Percentiles rank a stretch among this genome's conserved stretches.
phyloP scores from a whole-genome alignment of 1,140 invertebrate species.

The Conopomorpha cramerella region DNA sequence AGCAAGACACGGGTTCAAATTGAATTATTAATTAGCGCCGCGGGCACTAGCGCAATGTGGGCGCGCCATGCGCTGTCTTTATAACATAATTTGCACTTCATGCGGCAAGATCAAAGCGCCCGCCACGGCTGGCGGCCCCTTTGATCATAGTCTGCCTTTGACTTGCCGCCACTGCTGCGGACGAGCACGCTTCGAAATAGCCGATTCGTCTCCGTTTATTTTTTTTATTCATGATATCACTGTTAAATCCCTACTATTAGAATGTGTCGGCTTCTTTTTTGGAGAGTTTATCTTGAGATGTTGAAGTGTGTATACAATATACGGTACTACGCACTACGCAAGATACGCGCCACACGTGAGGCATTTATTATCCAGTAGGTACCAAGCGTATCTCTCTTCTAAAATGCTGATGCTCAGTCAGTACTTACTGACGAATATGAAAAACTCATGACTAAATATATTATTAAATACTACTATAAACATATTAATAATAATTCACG shows the following conservation, averaged over 20 bases:
- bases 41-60: conserved; percentile 20
- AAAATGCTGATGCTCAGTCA: too few relatives aligned
- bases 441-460: too few relatives aligned
- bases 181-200: conserved; percentile 45
- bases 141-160: conserved; percentile 52
- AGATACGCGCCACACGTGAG: neutral
- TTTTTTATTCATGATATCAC: conserved; percentile 22
- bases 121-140: conserved; percentile 42
- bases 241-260: neutral
- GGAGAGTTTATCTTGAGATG: neutral
- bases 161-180: conserved; percentile 37
- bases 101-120: conserved; percentile 49
- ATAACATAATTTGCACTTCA: conserved; percentile 60
- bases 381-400: too few relatives aligned
- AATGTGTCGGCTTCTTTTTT: neutral
- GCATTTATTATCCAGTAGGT: too few relatives aligned
- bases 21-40: conserved; percentile 53
- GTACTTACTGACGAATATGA: too few relatives aligned
- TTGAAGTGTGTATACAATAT: neutral
- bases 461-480: too few relatives aligned
- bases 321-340: neutral
- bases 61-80: conserved; percentile 54
- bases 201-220: conserved; percentile 46
- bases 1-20: too few relatives aligned
- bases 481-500: too few relatives aligned